These are phyloP conservation scores for Xenus cinereus DNA, from an alignment of 2,113 vertebrate species.

Conservation along the genomic window DNA sequence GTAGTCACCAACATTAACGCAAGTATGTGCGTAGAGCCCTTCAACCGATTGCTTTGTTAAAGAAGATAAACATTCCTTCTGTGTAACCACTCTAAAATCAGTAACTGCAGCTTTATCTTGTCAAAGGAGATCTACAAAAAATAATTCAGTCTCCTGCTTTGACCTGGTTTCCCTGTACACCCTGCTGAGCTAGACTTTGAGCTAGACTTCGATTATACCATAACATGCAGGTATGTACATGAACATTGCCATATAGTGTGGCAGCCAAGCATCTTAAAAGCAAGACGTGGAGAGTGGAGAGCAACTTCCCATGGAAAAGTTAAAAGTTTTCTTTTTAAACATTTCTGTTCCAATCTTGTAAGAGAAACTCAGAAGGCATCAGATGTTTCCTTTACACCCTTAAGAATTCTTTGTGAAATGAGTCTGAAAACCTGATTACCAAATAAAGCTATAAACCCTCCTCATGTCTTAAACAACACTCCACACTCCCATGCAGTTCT, in stretches of 20 bases:
- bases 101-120: background rate
- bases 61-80: background rate
- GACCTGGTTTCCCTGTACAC: background rate
- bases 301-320: background rate
- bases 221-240: background rate
- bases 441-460: background rate
- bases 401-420: constrained; percentile 1
- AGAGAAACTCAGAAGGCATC: constrained; percentile 7
- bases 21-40: background rate
- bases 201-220: too few species aligned
- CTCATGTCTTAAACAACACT: background rate
- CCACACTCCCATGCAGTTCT: background rate
- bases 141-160: background rate
- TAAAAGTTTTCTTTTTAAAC: background rate
- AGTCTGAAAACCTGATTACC: background rate
- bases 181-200: background rate
- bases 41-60: background rate
- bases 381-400: background rate
- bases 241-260: background rate
- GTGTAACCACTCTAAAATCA: background rate
- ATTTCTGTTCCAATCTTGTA: background rate
- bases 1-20: background rate
- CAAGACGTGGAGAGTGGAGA: background rate
- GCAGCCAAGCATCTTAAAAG: background rate
- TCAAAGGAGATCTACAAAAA: background rate